Conservation (phyloP, 2,888 invertebrate genomes). For the Cephalotes varians region DNA sequence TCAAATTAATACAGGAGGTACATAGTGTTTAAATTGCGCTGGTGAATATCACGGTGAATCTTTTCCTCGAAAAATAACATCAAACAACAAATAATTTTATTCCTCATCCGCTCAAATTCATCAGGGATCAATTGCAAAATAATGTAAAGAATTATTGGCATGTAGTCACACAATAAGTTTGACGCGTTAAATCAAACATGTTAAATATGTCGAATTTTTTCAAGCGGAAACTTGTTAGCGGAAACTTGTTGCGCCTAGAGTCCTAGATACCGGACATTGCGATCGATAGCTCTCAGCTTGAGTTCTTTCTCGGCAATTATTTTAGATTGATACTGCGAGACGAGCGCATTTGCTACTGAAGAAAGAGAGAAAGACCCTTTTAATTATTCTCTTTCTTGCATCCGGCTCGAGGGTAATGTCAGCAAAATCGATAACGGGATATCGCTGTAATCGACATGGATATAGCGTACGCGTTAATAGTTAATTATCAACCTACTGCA, state of each 20-base stretch:
- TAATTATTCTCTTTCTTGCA: slow-evolving; percentile 18
- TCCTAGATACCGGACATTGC: slow-evolving; percentile 21
- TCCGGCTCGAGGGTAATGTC: background rate
- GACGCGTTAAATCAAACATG: background rate
- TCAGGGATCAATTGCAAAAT: background rate
- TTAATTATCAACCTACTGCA: slow-evolving; percentile 42
- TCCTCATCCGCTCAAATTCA: background rate
- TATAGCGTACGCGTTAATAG: slow-evolving; percentile 26
- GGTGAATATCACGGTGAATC: background rate
- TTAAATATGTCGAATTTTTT: slow-evolving; percentile 27
- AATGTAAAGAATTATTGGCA: background rate
- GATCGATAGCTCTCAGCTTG: slow-evolving; percentile 37
- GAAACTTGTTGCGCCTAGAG: slow-evolving; percentile 55
- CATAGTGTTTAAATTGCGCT: background rate
- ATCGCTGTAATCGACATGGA: background rate
- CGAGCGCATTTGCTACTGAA: background rate
- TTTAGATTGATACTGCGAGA: slow-evolving; percentile 23
- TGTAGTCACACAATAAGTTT: background rate
- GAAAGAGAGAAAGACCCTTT: background rate
- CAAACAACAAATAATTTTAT: background rate
- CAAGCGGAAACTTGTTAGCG: slow-evolving; percentile 38
- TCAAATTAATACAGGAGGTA: background rate
- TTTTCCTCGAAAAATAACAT: background rate
- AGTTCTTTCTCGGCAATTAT: slow-evolving; percentile 31
- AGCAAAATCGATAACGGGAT: slow-evolving; percentile 1